phyloP scores from a whole-genome alignment of 1,140 invertebrate genomes.

The Hypothenemus hampei region DNA sequence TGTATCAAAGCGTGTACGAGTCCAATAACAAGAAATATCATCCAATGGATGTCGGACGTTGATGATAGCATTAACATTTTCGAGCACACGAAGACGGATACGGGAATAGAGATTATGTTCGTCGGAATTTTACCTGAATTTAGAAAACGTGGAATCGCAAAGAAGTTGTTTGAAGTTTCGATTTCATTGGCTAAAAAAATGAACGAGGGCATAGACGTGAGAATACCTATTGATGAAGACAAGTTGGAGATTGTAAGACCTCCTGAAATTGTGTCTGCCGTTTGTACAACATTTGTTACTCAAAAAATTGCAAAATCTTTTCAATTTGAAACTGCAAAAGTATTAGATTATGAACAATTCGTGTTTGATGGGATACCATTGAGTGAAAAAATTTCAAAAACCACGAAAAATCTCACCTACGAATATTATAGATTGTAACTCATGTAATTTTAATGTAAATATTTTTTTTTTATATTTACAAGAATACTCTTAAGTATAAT shows the following conservation, averaged over 20 bases:
- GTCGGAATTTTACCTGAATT: constrained; percentile 51
- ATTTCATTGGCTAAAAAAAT: constrained; percentile 52
- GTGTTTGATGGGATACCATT: constrained; percentile 7
- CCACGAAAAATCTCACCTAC: constrained; percentile 10
- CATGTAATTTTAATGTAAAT: too few species aligned
- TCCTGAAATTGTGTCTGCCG: constrained; percentile 54
- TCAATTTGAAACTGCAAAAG: constrained; percentile 43
- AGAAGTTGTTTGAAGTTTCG: constrained; percentile 48
- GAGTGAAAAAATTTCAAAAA: neutral
- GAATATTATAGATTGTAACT: constrained; percentile 16
- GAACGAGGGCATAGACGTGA: constrained; percentile 48
- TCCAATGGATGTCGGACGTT: constrained; percentile 19
- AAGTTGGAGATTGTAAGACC: constrained; percentile 41
- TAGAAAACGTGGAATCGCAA: constrained; percentile 50
- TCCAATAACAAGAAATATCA: constrained; percentile 3
- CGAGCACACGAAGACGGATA: constrained; percentile 54
- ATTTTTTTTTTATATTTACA: too few species aligned
- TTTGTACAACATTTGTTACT: constrained; percentile 54
- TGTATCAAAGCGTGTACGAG: constrained; percentile 13
- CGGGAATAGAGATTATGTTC: constrained; percentile 64
- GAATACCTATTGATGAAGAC: constrained; percentile 23
- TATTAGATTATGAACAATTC: constrained; percentile 8
- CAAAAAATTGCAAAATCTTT: constrained; percentile 52
- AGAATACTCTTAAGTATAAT: too few species aligned
- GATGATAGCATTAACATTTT: constrained; percentile 49